phyloP scores from a whole-genome alignment of 2,797 vertebrate species.

The Aulostomus chinensis region DNA sequence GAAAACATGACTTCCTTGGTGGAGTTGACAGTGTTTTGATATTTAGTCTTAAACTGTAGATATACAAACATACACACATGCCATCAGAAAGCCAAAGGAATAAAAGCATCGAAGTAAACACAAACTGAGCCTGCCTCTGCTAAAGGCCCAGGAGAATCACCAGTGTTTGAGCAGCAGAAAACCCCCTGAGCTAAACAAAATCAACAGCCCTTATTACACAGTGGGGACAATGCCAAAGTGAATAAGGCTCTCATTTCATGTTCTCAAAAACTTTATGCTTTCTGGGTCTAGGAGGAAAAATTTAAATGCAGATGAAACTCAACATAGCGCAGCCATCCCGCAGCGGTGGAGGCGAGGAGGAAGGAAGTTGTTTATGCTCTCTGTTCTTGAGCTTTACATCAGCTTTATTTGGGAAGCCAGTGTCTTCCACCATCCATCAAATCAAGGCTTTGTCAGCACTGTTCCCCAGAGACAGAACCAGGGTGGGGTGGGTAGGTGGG shows the following conservation, averaged over 20 bases:
- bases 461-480: conserved; percentile 33
- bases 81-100: neutral
- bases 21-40: too few relatives aligned
- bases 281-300: conserved; percentile 36
- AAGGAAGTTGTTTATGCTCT: conserved; percentile 2
- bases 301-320: conserved; percentile 47
- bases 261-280: conserved; percentile 23
- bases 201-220: conserved; percentile 37
- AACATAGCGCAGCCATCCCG: conserved; percentile 10
- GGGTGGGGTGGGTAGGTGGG: conserved; percentile 7
- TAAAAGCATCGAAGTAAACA: conserved; percentile 34
- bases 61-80: neutral
- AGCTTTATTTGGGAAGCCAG: conserved; percentile 48
- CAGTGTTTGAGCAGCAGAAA: conserved; percentile 14
- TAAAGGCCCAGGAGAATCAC: conserved; percentile 14
- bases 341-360: conserved; percentile 7
- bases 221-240: conserved; percentile 18
- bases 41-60: too few relatives aligned
- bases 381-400: conserved; percentile 23
- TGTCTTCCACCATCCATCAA: conserved; percentile 62
- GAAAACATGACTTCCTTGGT: too few relatives aligned
- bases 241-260: conserved; percentile 22
- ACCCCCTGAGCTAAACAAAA: conserved; percentile 27
- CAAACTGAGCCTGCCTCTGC: conserved; percentile 9
- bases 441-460: conserved; percentile 56